Evolutionary conservation across 2,888 invertebrate species (phyloP).

Genomic region (Salticus scenicus): DNA sequence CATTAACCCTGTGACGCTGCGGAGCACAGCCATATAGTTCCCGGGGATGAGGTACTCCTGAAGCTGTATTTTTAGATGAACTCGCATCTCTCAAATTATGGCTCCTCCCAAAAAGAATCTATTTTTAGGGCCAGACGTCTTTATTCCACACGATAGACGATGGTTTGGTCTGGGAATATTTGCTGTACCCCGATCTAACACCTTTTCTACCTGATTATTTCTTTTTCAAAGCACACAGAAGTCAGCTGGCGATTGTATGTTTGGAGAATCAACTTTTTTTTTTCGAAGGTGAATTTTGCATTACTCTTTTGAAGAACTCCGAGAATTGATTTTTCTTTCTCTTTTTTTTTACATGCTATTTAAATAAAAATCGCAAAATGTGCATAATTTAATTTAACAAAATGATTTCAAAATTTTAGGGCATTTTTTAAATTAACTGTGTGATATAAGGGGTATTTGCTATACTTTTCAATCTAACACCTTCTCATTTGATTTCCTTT

Average conservation of each 20-base stretch:
- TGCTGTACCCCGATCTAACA: neutral
- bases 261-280: too few relatives aligned
- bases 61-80: conserved; percentile 53
- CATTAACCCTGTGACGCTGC: conserved; percentile 2
- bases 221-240: neutral
- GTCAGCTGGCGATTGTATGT: neutral
- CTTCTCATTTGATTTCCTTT: too few relatives aligned
- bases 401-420: too few relatives aligned
- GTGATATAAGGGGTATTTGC: too few relatives aligned
- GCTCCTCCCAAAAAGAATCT: conserved; percentile 52
- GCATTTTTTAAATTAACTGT: too few relatives aligned
- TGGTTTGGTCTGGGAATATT: conserved; percentile 31
- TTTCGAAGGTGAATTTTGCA: too few relatives aligned
- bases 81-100: conserved; percentile 47
- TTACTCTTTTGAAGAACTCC: too few relatives aligned
- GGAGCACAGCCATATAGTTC: neutral
- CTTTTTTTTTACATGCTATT: too few relatives aligned
- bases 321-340: too few relatives aligned
- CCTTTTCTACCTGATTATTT: neutral
- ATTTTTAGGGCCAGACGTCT: conserved; percentile 66
- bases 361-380: too few relatives aligned
- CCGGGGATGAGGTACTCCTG: neutral
- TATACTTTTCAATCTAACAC: too few relatives aligned
- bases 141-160: conserved; percentile 58
- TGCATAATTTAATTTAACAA: too few relatives aligned